Percentiles rank a stretch among this genome's conserved stretches.
Evolutionary conservation across 2,797 vertebrate genomes (phyloP).

Genomic region (Cryptoblepharus egeriae): DNA sequence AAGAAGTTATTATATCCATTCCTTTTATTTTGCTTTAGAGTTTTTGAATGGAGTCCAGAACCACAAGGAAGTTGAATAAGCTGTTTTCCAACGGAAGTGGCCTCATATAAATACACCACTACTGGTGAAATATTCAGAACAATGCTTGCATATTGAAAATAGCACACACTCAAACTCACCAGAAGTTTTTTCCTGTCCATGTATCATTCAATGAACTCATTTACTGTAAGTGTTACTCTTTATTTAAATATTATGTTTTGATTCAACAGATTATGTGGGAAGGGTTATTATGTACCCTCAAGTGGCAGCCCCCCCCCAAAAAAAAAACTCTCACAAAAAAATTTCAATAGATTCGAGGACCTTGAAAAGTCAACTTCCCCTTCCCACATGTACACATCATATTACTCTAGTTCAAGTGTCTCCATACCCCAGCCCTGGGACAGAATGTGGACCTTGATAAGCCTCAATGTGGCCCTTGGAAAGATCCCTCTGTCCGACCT

Average conservation of each 20-base stretch:
- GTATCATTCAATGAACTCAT: conserved; percentile 50
- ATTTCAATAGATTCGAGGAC: conserved; percentile 3
- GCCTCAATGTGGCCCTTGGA: no score
- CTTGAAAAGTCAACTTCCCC: background rate
- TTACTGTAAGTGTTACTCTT: conserved; percentile 53
- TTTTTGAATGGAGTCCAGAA: conserved; percentile 77
- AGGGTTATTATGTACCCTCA: background rate
- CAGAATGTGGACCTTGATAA: no score
- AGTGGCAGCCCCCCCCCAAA: background rate
- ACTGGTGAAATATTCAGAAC: conserved; percentile 69
- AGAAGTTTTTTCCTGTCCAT: conserved; percentile 74
- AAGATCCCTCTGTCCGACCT: no score
- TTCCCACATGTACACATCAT: background rate
- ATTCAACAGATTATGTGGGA: background rate
- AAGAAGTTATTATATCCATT: conserved; percentile 80
- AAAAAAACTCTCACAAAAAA: conserved; percentile 11
- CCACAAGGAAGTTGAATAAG: conserved; percentile 76
- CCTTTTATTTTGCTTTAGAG: conserved; percentile 77
- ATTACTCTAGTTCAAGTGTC: background rate
- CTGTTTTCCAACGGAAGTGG: conserved; percentile 70
- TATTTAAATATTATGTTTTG: conserved; percentile 31
- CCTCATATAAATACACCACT: conserved; percentile 76
- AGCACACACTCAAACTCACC: conserved; percentile 60
- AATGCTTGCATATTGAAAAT: conserved; percentile 72
- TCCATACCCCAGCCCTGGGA: no score